Evolutionary conservation across 2,797 vertebrate species (phyloP).

Genomic region (Channa striata): DNA sequence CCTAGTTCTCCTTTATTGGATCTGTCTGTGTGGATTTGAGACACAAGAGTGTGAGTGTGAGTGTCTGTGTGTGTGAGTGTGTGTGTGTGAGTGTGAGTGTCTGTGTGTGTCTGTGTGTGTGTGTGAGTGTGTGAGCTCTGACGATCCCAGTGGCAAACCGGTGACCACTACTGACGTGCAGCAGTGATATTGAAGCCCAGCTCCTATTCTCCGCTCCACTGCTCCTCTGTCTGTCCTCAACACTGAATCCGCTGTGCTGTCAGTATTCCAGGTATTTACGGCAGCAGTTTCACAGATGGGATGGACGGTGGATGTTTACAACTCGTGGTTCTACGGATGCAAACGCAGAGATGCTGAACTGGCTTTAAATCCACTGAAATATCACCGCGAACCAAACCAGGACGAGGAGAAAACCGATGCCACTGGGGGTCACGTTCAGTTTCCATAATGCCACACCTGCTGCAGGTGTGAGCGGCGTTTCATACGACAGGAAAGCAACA

Average conservation of each 20-base stretch:
- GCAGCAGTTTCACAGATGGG: no score
- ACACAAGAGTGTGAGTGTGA: conserved; percentile 14
- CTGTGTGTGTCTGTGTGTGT: conserved; percentile 40
- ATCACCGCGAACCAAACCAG: no score
- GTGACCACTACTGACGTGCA: conserved; percentile 25
- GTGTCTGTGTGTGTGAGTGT: neutral
- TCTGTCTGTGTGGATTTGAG: conserved; percentile 56
- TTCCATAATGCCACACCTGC: no score
- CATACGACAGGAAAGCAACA: no score
- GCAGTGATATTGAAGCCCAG: conserved; percentile 24
- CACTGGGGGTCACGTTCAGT: no score
- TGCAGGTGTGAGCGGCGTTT: no score
- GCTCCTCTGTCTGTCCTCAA: conserved; percentile 6
- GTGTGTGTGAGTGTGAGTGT: conserved; percentile 33
- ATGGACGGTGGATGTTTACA: no score
- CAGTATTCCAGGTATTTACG: neutral
- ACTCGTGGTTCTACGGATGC: no score
- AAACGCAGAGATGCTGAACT: no score
- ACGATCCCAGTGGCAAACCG: conserved; percentile 22
- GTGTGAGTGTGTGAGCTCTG: conserved; percentile 4
- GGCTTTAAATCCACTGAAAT: no score
- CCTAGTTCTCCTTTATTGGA: conserved; percentile 67
- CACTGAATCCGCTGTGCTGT: conserved; percentile 3
- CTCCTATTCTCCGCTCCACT: conserved; percentile 10
- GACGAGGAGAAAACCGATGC: no score